Base-by-base conservation (phyloP, 2,113 vertebrate genomes). In the Hyaena hyaena region DNA sequence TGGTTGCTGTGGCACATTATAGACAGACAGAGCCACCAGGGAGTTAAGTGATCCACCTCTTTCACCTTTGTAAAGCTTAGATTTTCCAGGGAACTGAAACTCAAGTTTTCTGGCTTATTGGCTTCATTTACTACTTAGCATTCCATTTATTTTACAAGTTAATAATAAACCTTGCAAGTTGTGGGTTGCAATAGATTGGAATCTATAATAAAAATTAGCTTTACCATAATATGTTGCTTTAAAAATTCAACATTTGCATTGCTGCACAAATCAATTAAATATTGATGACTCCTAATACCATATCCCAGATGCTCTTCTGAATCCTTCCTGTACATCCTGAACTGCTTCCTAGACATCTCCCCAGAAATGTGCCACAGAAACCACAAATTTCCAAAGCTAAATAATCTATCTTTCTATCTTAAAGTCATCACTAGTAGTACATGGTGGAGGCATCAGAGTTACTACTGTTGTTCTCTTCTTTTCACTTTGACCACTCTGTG, bases 101-200 rank as follows among this genome's bases (percentile, higher is more conserved):
- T 8, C 14, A 48, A 3, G 4, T n/a, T 61, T 92, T 69, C 48
- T 79, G 31, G 61, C 77, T 81, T 76, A 11, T 28, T 43, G 81
- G 23, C 2, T 39, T 68, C 68, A 16, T 66, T 33, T 26, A n/a
- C 4, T 86, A 76, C 21, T n/a, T 81, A 76, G 26, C 4, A 43
- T 95, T 71, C 17, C n/a, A 31, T 26, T 95, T 81, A 43, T 92
- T 96, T 95, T 88, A 21, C 53, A 95, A 68, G 16, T 87, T 85
- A 55, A 53, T 63, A 74, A 43, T 35, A 89, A 50, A 68, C 35
- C 53, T 3, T 69, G 5, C 14, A 88, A 31, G 23, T 77, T 85
- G 82, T 35, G 14, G 17, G n/a, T 88, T 94, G n/a, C 9, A 63
- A 10, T 63, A 86, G 16, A 88, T 55, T 63, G 28, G 48, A 61